Evolutionary conservation across 2,888 invertebrate genomes (phyloP), one percentile per base, ranked within the genome.

Genomic region (Orchesella flavescens): DNA sequence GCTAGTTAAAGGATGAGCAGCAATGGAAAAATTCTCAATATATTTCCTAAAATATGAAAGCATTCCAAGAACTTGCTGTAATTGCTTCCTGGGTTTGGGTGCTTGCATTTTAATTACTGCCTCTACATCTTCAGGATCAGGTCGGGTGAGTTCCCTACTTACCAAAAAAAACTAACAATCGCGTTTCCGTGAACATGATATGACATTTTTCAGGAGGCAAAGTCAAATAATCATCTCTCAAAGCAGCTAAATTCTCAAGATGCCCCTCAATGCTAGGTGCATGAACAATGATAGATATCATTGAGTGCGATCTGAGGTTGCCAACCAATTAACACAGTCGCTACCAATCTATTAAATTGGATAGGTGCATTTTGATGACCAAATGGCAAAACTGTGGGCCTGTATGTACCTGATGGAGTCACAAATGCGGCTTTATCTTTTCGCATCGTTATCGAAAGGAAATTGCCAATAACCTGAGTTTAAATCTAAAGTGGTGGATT

Each of bases 21-120:
- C 87, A 0, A 69, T 79, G 4, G 89, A 78, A 12, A 89, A 86
- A 23, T 88, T 88, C n/a, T 88, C 87, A 0, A 90, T 86, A 87
- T 90, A 90, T 71, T 88, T 87, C 9, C 89, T 87, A 84, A 90
- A 90, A 87, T 89, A 90, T 87, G 90, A 90, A 0, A 89, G 80
- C 83, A 89, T 87, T 0, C 90, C 90, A 2, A 89, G 53, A 83
- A 89, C 89, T 0, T 89, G 86, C 59, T 34, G 44, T 5, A 34
- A 59, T 24, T 88, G 66, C 15, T 66, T 66, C 21, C 43, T 66
- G 2, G 66, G 46, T 0, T 19, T 23, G n/a, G 79, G 79, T n/a
- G 5, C 12, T 63, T 24, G 17, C n/a, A 79, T 72, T 17, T 72
- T 49, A 17, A 15, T 19, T 1, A 79, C 61, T 0, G 79, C 79